phyloP scores from a whole-genome alignment of 2,888 invertebrate species.

The Sepiola atlantica region DNA sequence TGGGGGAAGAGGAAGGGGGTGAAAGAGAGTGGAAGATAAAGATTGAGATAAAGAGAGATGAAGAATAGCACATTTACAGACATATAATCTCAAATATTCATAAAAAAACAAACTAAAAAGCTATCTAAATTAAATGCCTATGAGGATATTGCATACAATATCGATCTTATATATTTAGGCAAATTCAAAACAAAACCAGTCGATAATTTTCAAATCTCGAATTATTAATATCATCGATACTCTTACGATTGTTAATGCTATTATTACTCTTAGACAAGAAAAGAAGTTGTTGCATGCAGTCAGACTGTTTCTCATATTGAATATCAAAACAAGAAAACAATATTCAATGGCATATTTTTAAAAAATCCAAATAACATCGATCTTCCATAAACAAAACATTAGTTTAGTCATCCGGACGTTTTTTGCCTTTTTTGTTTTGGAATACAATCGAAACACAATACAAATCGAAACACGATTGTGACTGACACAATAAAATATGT shows the following conservation, averaged over 20 bases:
- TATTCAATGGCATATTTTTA: background rate
- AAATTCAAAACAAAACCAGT: background rate
- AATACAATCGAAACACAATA: background rate
- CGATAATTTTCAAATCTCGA: no score
- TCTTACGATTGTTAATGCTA: background rate
- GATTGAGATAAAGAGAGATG: no score
- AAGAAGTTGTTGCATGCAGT: background rate
- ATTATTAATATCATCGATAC: no score
- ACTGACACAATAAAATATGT: background rate
- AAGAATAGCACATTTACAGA: no score
- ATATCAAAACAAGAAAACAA: background rate
- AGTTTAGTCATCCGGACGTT: background rate
- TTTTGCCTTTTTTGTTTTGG: no score
- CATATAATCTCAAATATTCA: no score
- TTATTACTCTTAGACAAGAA: background rate
- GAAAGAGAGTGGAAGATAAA: background rate
- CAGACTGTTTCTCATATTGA: background rate
- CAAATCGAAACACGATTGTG: background rate
- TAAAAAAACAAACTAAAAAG: background rate
- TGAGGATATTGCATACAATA: background rate
- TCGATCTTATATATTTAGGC: background rate
- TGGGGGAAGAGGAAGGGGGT: background rate
- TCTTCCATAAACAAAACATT: background rate
- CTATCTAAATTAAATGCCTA: background rate
- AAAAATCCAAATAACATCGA: background rate